Evolutionary conservation across 2,797 vertebrate genomes (phyloP), one percentile per base, ranked within the genome.

Genomic region (Phalloptychus januarius): DNA sequence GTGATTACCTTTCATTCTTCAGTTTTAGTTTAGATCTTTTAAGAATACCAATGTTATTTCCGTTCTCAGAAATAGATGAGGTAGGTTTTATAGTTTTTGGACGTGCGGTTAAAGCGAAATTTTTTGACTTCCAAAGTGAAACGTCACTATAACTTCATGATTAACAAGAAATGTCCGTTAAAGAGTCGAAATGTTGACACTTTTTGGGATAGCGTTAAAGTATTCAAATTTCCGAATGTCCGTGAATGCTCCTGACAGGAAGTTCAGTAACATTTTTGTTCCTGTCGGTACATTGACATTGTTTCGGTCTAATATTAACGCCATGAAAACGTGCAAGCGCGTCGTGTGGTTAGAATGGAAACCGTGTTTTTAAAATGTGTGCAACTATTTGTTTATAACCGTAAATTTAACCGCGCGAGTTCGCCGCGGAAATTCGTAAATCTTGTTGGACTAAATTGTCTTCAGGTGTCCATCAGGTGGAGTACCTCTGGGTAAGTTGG

Each of bases 221-320:
- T 46, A 8, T 0, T 72, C 40, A 71, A 20, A 81, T 85, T 84
- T 87, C 88, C 80, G 40, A 61, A 2, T 2, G 80, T 79, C 31
- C 56, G 0, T 87, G 85, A 93, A 92, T 1, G 91, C 88, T 44
- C 42, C 90, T 25, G 0, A 56, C 86, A 85, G 92, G 91, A 93
- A 92, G 87, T 77, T 67, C 44, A 40, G 36, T 13, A 16, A 13
- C 33, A 45, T 31, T 15, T 50, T 50, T 46, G 15, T 7, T 0
- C 44, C 16, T 40, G 5, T 63, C 54, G 46, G 65, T 42, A 23
- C 12, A 7, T 45, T 2, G 54, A 38, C 12, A 80, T 58, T 25
- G 44, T 63, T 4, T 72, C 12, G 10, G 11, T 4, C 20, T 15
- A n/a, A 50, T 72, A 23, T 20, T 20, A 42, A 8, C 20, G 0